phyloP scores from a whole-genome alignment of 2,888 invertebrate species.

The Leucozona laternaria region DNA sequence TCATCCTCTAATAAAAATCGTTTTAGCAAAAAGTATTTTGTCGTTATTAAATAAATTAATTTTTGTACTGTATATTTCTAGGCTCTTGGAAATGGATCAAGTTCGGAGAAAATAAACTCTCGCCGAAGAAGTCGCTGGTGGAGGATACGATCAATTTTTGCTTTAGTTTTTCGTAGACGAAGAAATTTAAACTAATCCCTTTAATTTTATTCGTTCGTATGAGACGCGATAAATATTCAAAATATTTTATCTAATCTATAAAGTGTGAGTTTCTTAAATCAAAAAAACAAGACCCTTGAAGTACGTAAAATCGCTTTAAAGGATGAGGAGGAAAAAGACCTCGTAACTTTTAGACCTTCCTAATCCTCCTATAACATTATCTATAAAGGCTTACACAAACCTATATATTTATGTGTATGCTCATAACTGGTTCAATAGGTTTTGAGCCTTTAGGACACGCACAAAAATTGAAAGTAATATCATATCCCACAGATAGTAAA shows the following conservation, averaged over 20 bases:
- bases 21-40: no score
- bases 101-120: slow-evolving; percentile 84
- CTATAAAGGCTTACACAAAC: slow-evolving; percentile 22
- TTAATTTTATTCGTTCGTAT: slow-evolving; percentile 30
- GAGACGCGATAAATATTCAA: slow-evolving; percentile 44
- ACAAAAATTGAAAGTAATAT: slow-evolving; percentile 53
- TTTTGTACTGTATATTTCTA: slow-evolving; percentile 73
- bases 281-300: slow-evolving; percentile 4
- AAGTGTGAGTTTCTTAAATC: slow-evolving; percentile 30
- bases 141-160: slow-evolving; percentile 92
- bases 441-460: slow-evolving; percentile 41
- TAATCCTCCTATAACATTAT: slow-evolving; percentile 33
- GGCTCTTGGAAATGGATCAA: slow-evolving; percentile 85
- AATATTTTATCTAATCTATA: slow-evolving; percentile 23
- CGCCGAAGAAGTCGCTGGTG: slow-evolving; percentile 92
- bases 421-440: slow-evolving; percentile 23
- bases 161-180: slow-evolving; percentile 88
- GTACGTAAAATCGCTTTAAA: slow-evolving; percentile 36
- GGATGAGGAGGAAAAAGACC: slow-evolving; percentile 16
- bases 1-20: no score
- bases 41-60: neutral
- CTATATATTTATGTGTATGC: slow-evolving; percentile 2
- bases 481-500: slow-evolving; percentile 71
- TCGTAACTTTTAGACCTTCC: slow-evolving; percentile 40
- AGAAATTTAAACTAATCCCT: slow-evolving; percentile 81